phyloP scores from a whole-genome alignment of 35 echinoderm and acorn worm species.

The Strongylocentrotus purpuratus region DNA sequence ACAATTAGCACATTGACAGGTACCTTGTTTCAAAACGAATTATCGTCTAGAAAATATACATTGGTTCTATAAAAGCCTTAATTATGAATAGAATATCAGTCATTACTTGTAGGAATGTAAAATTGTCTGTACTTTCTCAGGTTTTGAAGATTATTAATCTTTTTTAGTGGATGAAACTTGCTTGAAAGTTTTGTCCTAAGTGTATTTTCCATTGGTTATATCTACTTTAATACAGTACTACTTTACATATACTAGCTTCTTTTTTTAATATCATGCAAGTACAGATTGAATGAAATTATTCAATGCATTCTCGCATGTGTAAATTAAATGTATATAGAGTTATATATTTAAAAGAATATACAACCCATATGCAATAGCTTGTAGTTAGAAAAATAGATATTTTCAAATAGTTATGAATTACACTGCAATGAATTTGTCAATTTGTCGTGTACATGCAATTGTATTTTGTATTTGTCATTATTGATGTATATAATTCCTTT shows the following conservation, averaged over 20 bases:
- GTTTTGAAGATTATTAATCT: not conserved
- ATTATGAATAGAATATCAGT: too few species aligned
- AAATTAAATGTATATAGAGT: not conserved
- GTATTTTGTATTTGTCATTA: not conserved
- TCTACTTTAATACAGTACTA: not conserved
- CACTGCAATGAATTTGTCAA: not conserved
- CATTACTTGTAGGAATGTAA: too few species aligned
- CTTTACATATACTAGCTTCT: not conserved
- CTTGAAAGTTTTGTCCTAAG: not conserved
- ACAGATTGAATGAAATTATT: not conserved
- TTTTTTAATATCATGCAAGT: not conserved
- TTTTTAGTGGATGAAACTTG: not conserved
- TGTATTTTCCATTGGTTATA: not conserved
- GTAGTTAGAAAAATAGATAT: not conserved
- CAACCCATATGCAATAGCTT: not conserved
- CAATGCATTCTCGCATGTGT: not conserved
- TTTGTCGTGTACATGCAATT: not conserved
- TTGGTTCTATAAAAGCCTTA: too few species aligned
- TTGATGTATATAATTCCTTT: too few species aligned
- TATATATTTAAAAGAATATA: slow-evolving; percentile 1
- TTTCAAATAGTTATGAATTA: not conserved
- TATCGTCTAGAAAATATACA: too few species aligned
- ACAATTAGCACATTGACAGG: too few species aligned
- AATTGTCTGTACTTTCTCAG: not conserved
- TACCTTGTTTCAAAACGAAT: too few species aligned